Conservation (phyloP, 92 coral and sea anemone genomes). For the Porites evermanni region DNA sequence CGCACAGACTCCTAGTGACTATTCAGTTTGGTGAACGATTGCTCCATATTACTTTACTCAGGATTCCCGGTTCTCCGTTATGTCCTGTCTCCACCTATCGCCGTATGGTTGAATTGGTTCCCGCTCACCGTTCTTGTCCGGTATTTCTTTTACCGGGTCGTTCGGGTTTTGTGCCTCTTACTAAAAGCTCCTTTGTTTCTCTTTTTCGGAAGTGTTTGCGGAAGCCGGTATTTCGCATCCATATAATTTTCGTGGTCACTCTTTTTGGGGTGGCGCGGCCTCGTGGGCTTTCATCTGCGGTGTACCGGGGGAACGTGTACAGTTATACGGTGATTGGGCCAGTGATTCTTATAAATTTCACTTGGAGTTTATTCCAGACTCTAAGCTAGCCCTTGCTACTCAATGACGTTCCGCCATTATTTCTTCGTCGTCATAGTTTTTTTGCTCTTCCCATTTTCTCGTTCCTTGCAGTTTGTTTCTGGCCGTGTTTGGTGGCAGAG, state of each 20-base stretch:
- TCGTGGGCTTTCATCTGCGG: constrained; percentile 37
- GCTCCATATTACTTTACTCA: constrained; percentile 37
- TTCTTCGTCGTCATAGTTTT: neutral
- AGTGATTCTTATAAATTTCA: constrained; percentile 40
- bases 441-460: neutral
- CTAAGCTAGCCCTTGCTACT: constrained; percentile 27
- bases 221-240: constrained; percentile 19
- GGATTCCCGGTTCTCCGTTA: constrained; percentile 35
- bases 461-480: constrained; percentile 6
- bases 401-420: constrained; percentile 7
- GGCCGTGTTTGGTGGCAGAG: constrained; percentile 31
- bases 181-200: constrained; percentile 14
- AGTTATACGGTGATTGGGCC: constrained; percentile 48
- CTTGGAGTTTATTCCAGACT: constrained; percentile 25
- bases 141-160: constrained; percentile 30
- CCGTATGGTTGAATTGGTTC: constrained; percentile 36
- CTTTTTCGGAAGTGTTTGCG: constrained; percentile 3
- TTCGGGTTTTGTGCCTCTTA: neutral
- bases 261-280: constrained; percentile 44
- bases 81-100: constrained; percentile 37
- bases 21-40: constrained; percentile 47
- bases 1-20: constrained; percentile 21
- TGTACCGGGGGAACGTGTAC: constrained; percentile 40
- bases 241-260: constrained; percentile 26
- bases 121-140: constrained; percentile 15